A percentile compares a stretch with the other conserved stretches of the same genome.
Evolutionary conservation across 2,113 vertebrate species (phyloP).

Genomic region (Dipodomys merriami): DNA sequence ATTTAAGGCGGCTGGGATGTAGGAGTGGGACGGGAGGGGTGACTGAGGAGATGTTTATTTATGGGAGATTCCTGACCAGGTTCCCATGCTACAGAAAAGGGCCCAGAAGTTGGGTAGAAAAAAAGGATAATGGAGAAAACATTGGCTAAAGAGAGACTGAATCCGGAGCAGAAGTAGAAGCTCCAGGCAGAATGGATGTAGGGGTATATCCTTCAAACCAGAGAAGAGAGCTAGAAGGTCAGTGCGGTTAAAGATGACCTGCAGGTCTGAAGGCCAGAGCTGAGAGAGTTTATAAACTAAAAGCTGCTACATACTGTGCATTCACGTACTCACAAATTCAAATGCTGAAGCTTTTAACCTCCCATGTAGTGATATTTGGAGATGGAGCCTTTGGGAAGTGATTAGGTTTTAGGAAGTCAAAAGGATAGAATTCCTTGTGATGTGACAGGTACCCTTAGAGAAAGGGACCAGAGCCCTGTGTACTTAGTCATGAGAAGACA

Average conservation of each 20-base stretch:
- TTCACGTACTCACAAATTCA: background rate
- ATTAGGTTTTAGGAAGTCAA: background rate
- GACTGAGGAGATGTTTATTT: background rate
- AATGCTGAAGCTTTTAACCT: background rate
- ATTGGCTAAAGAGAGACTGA: background rate
- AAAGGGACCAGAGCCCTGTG: background rate
- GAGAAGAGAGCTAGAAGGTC: background rate
- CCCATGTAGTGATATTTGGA: background rate
- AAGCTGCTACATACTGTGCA: background rate
- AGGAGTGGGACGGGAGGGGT: too few relatives aligned
- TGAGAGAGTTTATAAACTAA: constrained; percentile 4
- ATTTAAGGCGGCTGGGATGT: background rate
- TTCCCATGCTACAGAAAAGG: background rate
- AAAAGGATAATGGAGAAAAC: background rate
- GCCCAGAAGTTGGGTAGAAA: background rate
- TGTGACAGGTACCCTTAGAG: background rate
- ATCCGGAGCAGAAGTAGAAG: background rate
- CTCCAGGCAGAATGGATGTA: background rate
- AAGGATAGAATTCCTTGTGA: background rate
- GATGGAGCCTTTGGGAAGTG: background rate
- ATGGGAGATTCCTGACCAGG: background rate
- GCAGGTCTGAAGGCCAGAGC: background rate
- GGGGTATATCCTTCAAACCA: background rate
- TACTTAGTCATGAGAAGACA: background rate
- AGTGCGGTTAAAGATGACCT: background rate